phyloP scores from a whole-genome alignment of 2,888 invertebrate genomes.

The Bursaphelenchus okinawaensis region DNA sequence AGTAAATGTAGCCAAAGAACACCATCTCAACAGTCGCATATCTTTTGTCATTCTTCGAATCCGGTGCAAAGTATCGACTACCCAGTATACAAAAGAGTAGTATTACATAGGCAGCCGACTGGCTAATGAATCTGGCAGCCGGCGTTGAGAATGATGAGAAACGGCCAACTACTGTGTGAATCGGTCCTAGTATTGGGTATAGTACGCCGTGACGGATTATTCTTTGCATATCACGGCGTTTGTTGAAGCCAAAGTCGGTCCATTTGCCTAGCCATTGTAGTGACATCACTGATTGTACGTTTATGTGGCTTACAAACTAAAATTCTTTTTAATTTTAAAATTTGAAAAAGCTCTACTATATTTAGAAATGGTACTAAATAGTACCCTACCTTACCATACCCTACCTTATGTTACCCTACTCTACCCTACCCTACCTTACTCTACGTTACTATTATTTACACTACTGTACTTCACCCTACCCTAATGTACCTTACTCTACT shows the following conservation, averaged over 20 bases:
- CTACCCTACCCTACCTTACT: too few relatives aligned
- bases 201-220: neutral
- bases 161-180: conserved; percentile 7
- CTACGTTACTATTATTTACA: too few relatives aligned
- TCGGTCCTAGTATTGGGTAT: neutral
- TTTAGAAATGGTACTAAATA: too few relatives aligned
- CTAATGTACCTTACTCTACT: too few relatives aligned
- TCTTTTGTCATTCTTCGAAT: too few relatives aligned
- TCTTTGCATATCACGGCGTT: neutral
- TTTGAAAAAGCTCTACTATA: too few relatives aligned
- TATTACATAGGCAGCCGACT: conserved; percentile 21
- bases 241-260: conserved; percentile 12
- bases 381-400: too few relatives aligned
- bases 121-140: conserved; percentile 19
- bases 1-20: neutral
- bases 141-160: neutral
- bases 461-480: too few relatives aligned
- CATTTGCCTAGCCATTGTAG: conserved; percentile 29
- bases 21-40: neutral
- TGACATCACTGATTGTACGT: conserved; percentile 15
- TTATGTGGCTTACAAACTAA: conserved; percentile 18
- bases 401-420: too few relatives aligned
- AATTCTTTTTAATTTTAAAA: too few relatives aligned
- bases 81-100: neutral
- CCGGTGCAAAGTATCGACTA: neutral